A percentile compares a stretch with the other conserved stretches of the same genome.
Evolutionary conservation across 2,888 invertebrate species (phyloP).

Genomic region (Toxonevra muliebris): DNA sequence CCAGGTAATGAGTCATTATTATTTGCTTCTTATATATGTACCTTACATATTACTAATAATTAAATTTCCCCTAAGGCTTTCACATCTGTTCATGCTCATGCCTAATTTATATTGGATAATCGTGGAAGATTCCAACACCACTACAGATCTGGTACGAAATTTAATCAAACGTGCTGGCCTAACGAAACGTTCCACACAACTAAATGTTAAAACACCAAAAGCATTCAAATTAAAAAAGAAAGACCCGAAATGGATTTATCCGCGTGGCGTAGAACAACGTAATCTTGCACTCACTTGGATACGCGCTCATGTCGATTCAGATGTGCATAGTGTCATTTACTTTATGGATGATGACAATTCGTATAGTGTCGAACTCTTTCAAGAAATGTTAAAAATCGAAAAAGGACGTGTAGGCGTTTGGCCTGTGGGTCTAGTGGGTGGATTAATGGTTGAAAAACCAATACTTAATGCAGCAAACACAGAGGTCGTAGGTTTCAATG

Average conservation of each 20-base stretch:
- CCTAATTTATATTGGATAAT: conserved; percentile 93
- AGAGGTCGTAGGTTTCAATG: conserved; percentile 70
- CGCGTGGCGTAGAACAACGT: conserved; percentile 90
- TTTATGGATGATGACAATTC: conserved; percentile 99
- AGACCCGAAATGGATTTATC: conserved; percentile 79
- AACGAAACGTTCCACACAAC: conserved; percentile 68
- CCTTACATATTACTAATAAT: background rate
- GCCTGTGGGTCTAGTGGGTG: conserved; percentile 97
- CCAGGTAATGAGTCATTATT: conserved; percentile 69
- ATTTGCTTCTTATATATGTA: background rate
- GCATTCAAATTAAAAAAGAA: conserved; percentile 72
- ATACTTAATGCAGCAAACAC: conserved; percentile 72
- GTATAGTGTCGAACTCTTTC: conserved; percentile 87
- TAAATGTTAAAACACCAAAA: conserved; percentile 76
- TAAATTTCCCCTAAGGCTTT: conserved; percentile 69
- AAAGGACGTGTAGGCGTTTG: conserved; percentile 82
- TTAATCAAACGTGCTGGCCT: conserved; percentile 69
- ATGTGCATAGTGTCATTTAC: conserved; percentile 77
- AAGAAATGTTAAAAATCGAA: conserved; percentile 85
- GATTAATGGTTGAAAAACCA: conserved; percentile 91
- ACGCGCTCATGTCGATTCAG: conserved; percentile 62
- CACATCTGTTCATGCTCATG: conserved; percentile 86
- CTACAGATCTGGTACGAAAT: conserved; percentile 71
- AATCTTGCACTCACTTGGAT: conserved; percentile 86
- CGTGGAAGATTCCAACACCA: conserved; percentile 83